Evolutionary conservation across 2,797 vertebrate genomes (phyloP), one percentile per base, ranked within the genome.

Genomic region (Peromyscus attwateri): DNA sequence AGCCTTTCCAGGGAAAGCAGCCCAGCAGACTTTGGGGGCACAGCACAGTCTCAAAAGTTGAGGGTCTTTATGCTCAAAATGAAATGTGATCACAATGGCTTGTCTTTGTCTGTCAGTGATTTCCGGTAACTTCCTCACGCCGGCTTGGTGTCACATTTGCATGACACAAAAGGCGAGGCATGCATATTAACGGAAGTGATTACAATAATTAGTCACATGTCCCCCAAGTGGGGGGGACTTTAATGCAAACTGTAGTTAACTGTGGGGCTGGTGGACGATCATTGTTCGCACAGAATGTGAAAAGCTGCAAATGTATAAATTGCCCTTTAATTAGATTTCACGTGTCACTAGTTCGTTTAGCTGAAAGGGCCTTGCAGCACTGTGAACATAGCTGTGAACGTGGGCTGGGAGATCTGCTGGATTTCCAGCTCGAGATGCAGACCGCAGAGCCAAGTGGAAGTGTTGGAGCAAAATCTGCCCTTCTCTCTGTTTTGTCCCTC

Each of bases 251-350:
- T 52, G 37, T 31, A 71, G 95, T 71, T 71, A 57, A n/a, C 68
- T 64, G 25, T 76, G 66, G 76, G 68, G 93, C 71, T 23, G 49
- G 76, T 76, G 84, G 73, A 82, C 80, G 62, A 55, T 43, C 60
- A 31, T 31, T 79, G 85, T 55, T 73, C 3, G 1, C 70, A 64
- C 10, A 23, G 14, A 88, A 81, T 6, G 57, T 16, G 66, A 94
- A 77, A 90, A 52, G 57, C 84, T 23, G 46, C 62, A 66, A 82
- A 71, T 27, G 46, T 23, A 16, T 31, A 75, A 77, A 90, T 62
- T 62, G 71, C 46, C 49, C 77, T 96, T 82, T 95, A 70, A 88
- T 87, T 88, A 64, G 71, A 88, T 77, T 81, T 83, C 12, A 19
- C 37, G 40, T 77, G 73, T 94, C 94, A 68, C 87, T 73, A 40